Conservation (phyloP, 1,140 invertebrate species). For the Apis cerana region DNA sequence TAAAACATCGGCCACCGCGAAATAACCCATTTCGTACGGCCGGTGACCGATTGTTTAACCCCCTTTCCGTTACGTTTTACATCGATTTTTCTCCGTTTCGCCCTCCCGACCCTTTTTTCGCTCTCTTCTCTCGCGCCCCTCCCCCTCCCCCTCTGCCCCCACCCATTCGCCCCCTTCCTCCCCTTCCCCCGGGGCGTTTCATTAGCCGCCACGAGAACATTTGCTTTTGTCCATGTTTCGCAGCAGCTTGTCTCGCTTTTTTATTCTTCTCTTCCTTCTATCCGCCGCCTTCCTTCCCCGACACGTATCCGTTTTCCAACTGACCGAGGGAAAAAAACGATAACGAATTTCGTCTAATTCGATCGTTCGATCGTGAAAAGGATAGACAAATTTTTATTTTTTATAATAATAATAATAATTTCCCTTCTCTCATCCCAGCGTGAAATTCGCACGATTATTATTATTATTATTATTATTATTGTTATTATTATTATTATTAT, state of each 20-base stretch:
- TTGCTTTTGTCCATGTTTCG: constrained; percentile 56
- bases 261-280: not conserved
- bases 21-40: constrained; percentile 41
- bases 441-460: no score
- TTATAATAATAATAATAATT: no score
- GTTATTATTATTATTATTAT: no score
- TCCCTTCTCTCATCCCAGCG: no score
- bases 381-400: no score
- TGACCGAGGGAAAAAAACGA: no score
- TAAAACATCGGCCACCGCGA: constrained; percentile 21
- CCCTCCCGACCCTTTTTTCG: constrained; percentile 19
- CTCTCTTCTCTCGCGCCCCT: no score
- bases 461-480: no score
- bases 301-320: not conserved
- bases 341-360: no score
- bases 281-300: not conserved
- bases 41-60: constrained; percentile 40
- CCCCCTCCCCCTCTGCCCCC: not conserved
- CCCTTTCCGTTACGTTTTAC: constrained; percentile 36
- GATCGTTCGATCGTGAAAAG: no score
- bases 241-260: constrained; percentile 33
- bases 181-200: constrained; percentile 39
- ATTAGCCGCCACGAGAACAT: constrained; percentile 54
- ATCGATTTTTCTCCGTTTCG: constrained; percentile 35
- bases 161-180: not conserved